Conservation (phyloP, 1,140 invertebrate genomes). For the Helicoverpa armigera region DNA sequence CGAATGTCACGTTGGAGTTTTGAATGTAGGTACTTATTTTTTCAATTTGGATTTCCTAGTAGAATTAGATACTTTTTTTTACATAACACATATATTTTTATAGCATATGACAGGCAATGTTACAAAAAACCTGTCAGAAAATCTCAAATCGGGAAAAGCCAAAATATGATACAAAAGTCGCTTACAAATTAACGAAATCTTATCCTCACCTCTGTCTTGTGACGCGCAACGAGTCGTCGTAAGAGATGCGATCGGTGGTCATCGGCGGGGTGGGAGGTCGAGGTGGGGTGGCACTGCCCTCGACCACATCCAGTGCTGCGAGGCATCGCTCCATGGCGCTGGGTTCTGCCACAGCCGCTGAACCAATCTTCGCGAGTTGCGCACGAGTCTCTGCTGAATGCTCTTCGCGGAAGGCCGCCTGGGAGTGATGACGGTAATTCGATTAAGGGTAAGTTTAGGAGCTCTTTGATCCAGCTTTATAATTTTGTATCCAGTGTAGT, state of each 20-base stretch:
- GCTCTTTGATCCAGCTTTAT: no score
- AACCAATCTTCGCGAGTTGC: constrained; percentile 75
- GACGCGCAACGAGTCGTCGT: constrained; percentile 71
- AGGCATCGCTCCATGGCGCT: constrained; percentile 84
- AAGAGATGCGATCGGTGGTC: constrained; percentile 72
- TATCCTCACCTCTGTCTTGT: constrained; percentile 62
- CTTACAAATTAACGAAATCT: background rate
- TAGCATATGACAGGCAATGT: no score
- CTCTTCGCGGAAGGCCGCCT: constrained; percentile 75
- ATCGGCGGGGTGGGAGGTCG: constrained; percentile 68
- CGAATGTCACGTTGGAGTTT: no score
- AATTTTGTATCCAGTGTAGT: no score
- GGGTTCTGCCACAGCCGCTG: constrained; percentile 76
- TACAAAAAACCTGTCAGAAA: no score
- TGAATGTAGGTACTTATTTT: no score
- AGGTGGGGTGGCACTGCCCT: constrained; percentile 71
- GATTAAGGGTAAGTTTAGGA: no score
- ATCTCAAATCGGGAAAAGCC: no score
- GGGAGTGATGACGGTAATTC: background rate
- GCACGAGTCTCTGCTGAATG: constrained; percentile 69
- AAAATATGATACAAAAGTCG: no score
- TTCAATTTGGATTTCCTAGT: no score
- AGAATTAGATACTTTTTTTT: no score
- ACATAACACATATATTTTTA: no score
- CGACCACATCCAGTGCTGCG: constrained; percentile 77